These are phyloP conservation scores for Rugalucina vietnamica DNA, from an alignment of 2,888 invertebrate species.

Conservation along the genomic window DNA sequence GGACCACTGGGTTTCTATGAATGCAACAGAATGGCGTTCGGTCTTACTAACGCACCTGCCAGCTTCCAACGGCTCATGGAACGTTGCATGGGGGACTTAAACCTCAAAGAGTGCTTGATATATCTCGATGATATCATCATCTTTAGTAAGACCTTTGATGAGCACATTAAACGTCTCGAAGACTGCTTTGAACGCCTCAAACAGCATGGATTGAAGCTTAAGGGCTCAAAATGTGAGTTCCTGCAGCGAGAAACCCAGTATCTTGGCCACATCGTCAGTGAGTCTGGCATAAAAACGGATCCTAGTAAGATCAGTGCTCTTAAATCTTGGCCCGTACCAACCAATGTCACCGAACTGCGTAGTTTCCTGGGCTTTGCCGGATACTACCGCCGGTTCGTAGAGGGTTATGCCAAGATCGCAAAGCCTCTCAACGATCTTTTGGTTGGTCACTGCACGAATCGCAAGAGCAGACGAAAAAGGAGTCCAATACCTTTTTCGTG, in stretches of 20 bases:
- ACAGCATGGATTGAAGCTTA: not conserved
- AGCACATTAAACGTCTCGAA: not conserved
- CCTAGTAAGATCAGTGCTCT: not conserved
- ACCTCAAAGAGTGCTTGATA: not conserved
- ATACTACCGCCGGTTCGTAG: not conserved
- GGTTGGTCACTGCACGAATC: not conserved
- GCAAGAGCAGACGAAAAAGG: not conserved
- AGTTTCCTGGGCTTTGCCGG: not conserved
- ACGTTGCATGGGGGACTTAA: not conserved
- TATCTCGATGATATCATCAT: conserved; percentile 26
- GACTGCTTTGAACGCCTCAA: not conserved
- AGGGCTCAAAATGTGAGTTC: not conserved
- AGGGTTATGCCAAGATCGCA: not conserved
- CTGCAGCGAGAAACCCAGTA: conserved; percentile 4
- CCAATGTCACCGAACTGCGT: not conserved
- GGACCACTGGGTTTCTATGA: not conserved
- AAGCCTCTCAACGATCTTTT: not conserved
- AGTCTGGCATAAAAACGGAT: not conserved
- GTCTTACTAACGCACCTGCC: conserved; percentile 63
- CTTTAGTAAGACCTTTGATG: not conserved
- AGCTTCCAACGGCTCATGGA: conserved; percentile 66
- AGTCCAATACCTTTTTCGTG: no score
- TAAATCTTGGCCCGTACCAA: not conserved
- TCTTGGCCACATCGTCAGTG: conserved; percentile 20
- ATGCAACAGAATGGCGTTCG: conserved; percentile 63